Evolutionary conservation across 2,888 invertebrate genomes (phyloP), one percentile per base, ranked within the genome.

Genomic region (Microdon myrmicae): DNA sequence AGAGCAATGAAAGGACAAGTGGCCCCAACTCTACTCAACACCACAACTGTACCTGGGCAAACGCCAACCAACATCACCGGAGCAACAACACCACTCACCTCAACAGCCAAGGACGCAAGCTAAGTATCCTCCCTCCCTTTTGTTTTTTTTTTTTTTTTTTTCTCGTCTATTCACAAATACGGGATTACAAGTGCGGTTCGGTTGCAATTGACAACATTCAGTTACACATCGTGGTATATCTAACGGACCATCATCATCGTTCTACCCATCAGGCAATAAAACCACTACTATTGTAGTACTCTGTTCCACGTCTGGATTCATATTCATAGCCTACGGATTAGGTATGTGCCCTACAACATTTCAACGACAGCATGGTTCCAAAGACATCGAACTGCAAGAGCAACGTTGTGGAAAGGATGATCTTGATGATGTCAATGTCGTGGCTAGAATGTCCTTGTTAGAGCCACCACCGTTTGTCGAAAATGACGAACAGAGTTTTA

Each of bases 321-420:
- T 78, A 7, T 77, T 78, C 23, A 70, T 76, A 6, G 54, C 75
- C 9, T 67, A 71, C 26, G 75, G 75, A 2, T 43, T 76, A 43
- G 69, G 71, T 0, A 74, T 75, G n/a, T 76, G 74, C 10, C 68
- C 75, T 2, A 68, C 75, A 16, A 73, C 76, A 0, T 77, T 75
- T 44, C 78, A 77, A 60, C 70, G 74, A 3, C 78, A 77, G 29
- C 72, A 71, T 19, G 77, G 77, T 13, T 75, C 77, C 2, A 59
- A 77, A 14, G 76, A 77, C 43, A 78, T 78, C 26, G 78, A 78
- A 68, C 74, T 78, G 74, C 78, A 77, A 49, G 78, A 78, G 35
- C 75, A 75, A 32, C 73, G 70, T 0, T 68, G 74, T 44, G 78
- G 75, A 20, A 77, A 78, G 67, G 77, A 77, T 31, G 64, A 72